Base-by-base conservation (phyloP, 2,113 vertebrate species). In the Boleophthalmus pectinirostris region DNA sequence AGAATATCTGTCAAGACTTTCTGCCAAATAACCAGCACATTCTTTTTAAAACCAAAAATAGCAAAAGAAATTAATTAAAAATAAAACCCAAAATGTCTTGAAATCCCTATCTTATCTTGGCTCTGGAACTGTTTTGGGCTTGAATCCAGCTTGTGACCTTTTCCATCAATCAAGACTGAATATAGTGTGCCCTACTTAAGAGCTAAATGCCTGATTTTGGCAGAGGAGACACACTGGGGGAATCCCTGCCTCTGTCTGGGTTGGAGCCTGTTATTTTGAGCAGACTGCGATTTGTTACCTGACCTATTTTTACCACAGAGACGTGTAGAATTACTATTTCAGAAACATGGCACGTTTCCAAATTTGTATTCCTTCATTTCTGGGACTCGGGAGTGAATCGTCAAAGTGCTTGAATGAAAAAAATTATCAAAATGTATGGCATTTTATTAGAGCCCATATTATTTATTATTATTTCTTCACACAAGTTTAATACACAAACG, bases 131-230 rank as follows among this genome's bases (percentile, higher is more conserved):
- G 57, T 35, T 68, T 66, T 15, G 25, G 45, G 67, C 67, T 64
- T 29, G 64, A 38, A 80, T 75, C 58, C 70, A 66, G 43, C 69
- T 64, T 16, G 13, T 51, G 72, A 79, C 69, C 77, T 67, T 67
- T 69, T 46, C 69, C 5, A 21, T 80, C 83, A 80, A 45, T 78
- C 83, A 65, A 61, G 16, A 5, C 29, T 47, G 70, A 46, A 70
- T 49, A 68, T 70, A 68, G 74, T 54, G 24, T 66, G 86, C 24
- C 70, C 77, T 75, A 47, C 53, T 84, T 82, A 73, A 49, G 69
- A 53, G 25, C 74, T 49, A 65, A 73, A 79, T 45, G 56, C 66
- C 72, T 71, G 77, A 60, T 85, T 85, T 82, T 79, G 72, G 35
- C 68, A 51, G 33, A 57, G 23, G 38, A 35, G 57, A 63, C 60